Percentiles rank a stretch among this genome's conserved stretches.
phyloP scores from a whole-genome alignment of 2,888 invertebrate genomes.

The Eupithecia subumbrata region DNA sequence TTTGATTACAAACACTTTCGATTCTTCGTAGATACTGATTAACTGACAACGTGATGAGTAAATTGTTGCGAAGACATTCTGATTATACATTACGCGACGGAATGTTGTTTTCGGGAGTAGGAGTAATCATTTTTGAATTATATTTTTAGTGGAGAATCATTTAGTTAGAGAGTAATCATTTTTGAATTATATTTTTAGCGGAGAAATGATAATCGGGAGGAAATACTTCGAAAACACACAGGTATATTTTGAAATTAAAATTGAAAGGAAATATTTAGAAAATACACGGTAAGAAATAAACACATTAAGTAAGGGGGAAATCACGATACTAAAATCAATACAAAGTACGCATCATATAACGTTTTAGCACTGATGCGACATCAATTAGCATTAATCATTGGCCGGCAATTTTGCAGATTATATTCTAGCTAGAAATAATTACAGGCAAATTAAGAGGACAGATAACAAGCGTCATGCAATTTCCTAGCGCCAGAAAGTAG shows the following conservation, averaged over 20 bases:
- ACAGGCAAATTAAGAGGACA: slow-evolving; percentile 47
- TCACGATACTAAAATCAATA: neutral
- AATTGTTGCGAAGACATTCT: slow-evolving; percentile 42
- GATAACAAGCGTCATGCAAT: slow-evolving; percentile 51
- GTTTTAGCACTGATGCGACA: slow-evolving; percentile 4
- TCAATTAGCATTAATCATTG: slow-evolving; percentile 17
- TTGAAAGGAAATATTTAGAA: neutral
- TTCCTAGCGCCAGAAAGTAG: slow-evolving; percentile 58
- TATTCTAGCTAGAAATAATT: slow-evolving; percentile 13
- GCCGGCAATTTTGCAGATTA: slow-evolving; percentile 17
- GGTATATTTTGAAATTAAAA: neutral
- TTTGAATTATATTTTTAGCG: neutral
- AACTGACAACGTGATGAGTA: slow-evolving; percentile 41
- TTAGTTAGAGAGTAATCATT: neutral
- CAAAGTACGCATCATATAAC: neutral
- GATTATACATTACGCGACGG: slow-evolving; percentile 38
- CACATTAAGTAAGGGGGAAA: neutral
- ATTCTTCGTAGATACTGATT: slow-evolving; percentile 48
- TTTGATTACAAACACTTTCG: slow-evolving; percentile 67
- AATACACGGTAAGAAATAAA: neutral
- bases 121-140: neutral
- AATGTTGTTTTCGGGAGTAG: slow-evolving; percentile 27
- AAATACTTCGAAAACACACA: neutral
- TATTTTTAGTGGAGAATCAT: neutral
- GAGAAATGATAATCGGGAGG: neutral